These are phyloP conservation scores for Calameuta pallipes DNA, from an alignment of 2,888 invertebrate genomes.

Conservation along the genomic window DNA sequence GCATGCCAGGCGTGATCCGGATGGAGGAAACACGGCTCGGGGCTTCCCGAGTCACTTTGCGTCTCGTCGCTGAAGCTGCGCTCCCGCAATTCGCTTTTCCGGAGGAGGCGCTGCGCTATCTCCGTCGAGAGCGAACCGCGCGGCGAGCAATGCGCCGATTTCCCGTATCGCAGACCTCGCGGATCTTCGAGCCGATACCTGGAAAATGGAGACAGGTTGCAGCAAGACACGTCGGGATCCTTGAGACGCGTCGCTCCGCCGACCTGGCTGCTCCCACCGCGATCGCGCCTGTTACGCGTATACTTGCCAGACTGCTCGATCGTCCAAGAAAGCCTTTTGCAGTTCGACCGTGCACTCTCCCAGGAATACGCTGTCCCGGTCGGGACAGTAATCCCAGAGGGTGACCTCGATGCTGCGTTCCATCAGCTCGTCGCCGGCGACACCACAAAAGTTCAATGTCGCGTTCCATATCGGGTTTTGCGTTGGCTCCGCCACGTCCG, in stretches of 20 bases:
- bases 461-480: constrained; percentile 95
- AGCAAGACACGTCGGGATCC: not conserved
- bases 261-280: too few relatives aligned
- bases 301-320: constrained; percentile 83
- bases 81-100: constrained; percentile 79
- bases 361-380: constrained; percentile 83
- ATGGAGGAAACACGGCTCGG: constrained; percentile 76
- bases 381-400: constrained; percentile 88
- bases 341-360: constrained; percentile 86
- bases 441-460: constrained; percentile 83
- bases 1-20: constrained; percentile 86
- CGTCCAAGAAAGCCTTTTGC: constrained; percentile 86
- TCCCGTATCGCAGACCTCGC: constrained; percentile 73
- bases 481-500: constrained; percentile 86
- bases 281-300: not conserved
- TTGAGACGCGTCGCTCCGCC: not conserved
- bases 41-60: constrained; percentile 65
- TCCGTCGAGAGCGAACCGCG: constrained; percentile 81
- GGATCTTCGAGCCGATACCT: constrained; percentile 86
- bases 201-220: not conserved
- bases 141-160: constrained; percentile 83
- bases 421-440: constrained; percentile 82
- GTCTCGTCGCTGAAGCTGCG: constrained; percentile 67
- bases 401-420: constrained; percentile 87
- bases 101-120: constrained; percentile 73